Percentiles rank a stretch among this genome's conserved stretches.
These are phyloP conservation scores for Orius laevigatus DNA, from an alignment of 1,140 invertebrate species.

Conservation along the genomic window DNA sequence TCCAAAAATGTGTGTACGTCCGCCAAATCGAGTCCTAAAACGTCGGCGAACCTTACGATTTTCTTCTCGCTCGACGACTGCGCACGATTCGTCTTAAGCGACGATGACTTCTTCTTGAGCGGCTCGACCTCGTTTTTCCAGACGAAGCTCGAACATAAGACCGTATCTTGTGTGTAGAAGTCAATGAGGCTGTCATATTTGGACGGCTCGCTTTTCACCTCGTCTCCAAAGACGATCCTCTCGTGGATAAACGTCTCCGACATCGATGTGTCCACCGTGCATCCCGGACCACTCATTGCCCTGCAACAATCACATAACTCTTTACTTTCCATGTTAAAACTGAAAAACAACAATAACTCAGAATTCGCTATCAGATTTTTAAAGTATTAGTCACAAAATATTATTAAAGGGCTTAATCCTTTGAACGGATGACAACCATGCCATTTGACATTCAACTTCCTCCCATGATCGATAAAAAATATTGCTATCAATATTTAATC, in stretches of 20 bases:
- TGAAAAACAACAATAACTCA: too few relatives aligned
- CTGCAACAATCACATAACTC: neutral
- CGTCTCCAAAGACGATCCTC: neutral
- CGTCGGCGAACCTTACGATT: conserved; percentile 60
- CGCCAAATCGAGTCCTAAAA: conserved; percentile 78
- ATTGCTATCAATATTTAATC: too few relatives aligned
- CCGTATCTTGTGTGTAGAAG: conserved; percentile 6
- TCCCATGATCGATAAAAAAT: too few relatives aligned
- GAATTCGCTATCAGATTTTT: too few relatives aligned
- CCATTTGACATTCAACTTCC: too few relatives aligned
- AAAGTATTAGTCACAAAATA: too few relatives aligned
- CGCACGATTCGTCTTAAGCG: neutral
- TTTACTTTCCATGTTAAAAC: too few relatives aligned
- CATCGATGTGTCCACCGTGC: conserved; percentile 6
- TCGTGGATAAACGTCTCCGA: conserved; percentile 6
- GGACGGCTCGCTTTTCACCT: neutral
- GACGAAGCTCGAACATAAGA: neutral
- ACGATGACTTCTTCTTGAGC: conserved; percentile 2
- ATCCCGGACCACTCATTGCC: neutral
- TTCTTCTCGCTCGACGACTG: conserved; percentile 2
- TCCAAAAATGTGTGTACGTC: conserved; percentile 79
- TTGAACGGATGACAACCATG: too few relatives aligned
- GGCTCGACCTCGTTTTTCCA: neutral
- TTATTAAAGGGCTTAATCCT: too few relatives aligned
- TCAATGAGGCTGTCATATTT: neutral